A percentile compares a stretch with the other conserved stretches of the same genome.
Evolutionary conservation across 2,797 vertebrate genomes (phyloP).

Genomic region (Carapus acus): DNA sequence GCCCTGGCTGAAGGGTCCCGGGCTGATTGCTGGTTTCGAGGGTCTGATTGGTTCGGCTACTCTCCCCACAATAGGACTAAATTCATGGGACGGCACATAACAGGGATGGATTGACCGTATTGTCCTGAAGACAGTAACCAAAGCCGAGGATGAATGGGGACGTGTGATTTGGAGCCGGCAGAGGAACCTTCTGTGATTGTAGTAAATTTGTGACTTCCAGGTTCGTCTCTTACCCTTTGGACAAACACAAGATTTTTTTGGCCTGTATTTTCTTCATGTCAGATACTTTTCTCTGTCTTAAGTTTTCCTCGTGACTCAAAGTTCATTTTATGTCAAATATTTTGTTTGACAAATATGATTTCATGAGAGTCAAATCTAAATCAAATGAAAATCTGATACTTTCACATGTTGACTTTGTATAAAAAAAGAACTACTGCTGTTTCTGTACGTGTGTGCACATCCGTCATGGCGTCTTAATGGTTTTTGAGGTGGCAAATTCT

Average conservation of each 20-base stretch:
- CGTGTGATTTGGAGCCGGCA: constrained; percentile 46
- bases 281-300: neutral
- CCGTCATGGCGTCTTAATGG: too few species aligned
- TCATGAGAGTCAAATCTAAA: too few species aligned
- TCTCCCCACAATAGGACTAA: constrained; percentile 64
- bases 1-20: constrained; percentile 62
- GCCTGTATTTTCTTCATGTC: constrained; percentile 1
- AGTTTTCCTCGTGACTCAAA: constrained; percentile 15
- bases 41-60: constrained; percentile 67
- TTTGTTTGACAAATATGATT: too few species aligned
- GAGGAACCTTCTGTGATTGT: constrained; percentile 45
- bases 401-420: too few species aligned
- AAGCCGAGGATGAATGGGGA: constrained; percentile 45
- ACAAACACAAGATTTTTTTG: constrained; percentile 18
- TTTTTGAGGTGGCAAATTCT: too few species aligned
- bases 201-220: constrained; percentile 27
- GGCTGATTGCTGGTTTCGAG: constrained; percentile 69
- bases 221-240: constrained; percentile 22
- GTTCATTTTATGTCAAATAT: too few species aligned
- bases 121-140: constrained; percentile 57
- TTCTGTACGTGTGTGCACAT: too few species aligned
- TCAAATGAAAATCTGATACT: too few species aligned
- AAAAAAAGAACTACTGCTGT: too few species aligned
- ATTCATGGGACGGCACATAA: constrained; percentile 49
- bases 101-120: constrained; percentile 56